Evolutionary conservation across 2,797 vertebrate species (phyloP), one percentile per base, ranked within the genome.

Genomic region (Catamblyrhynchus diadema): DNA sequence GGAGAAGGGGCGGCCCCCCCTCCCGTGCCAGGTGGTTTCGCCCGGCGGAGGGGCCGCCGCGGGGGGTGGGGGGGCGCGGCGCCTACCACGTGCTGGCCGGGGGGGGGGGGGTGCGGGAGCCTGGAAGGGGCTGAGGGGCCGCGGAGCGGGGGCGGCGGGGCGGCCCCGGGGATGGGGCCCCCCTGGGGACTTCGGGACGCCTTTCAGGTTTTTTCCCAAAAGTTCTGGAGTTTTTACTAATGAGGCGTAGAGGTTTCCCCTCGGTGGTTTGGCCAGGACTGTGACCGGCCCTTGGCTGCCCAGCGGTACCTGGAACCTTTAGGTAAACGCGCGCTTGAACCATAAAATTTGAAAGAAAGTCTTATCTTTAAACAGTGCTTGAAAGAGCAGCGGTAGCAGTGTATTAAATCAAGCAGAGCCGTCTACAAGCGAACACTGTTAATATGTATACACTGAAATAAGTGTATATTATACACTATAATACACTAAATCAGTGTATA

Each of bases 141-240:
- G 33, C 15, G 24, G 33, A 47, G 59, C 20, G 21, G 30, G 14
- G 37, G 5, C 25, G 6, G 1, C 3, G 20, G 21, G 15, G 5
- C 18, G 7, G 3, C 2, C 4, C 5, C 5, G 18, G 44, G 22
- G 12, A 3, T 11, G 37, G 2, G n/a, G 8, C n/a, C 1, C 2
- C 4, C 6, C 3, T 14, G 25, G 41, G 41, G 25, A 14, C 0
- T 28, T 30, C 6, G 45, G 37, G 17, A 27, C 24, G 8, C 22
- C 2, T 12, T 23, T 51, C 21, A 1, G 3, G 2, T 2, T 4
- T 6, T 5, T 78, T 47, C 8, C 13, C 25, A 21, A 3, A 32
- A 61, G 15, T 37, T 44, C 7, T 20, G 80, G 25, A 10, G 9
- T 17, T 39, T 48, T 17, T 74, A 47, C 12, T 11, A 8, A 11